A percentile compares a stretch with the other conserved stretches of the same genome.
Conservation (phyloP, 2,113 vertebrate species). For the Pachypanchax playfairii region DNA sequence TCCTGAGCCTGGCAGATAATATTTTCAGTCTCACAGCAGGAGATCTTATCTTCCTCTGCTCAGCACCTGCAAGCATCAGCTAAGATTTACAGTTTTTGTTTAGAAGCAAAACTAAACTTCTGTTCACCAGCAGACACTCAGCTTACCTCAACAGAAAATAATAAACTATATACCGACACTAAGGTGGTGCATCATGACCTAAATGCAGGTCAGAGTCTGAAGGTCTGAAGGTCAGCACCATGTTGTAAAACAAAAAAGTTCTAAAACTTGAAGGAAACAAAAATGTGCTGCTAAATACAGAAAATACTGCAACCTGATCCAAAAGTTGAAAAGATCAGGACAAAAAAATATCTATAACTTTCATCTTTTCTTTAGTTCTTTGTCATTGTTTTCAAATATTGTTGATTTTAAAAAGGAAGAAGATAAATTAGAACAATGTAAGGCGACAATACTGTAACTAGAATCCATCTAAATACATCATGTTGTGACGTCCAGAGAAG, state of each 20-base stretch:
- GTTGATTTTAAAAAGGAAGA: too few relatives aligned
- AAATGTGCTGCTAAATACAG: neutral
- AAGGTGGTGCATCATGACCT: neutral
- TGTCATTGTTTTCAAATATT: too few relatives aligned
- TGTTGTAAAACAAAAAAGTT: neutral
- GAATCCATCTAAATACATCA: too few relatives aligned
- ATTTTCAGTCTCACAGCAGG: conserved; percentile 34
- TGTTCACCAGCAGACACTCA: neutral
- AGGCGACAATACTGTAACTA: too few relatives aligned
- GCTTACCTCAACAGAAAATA: neutral
- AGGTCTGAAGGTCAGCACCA: neutral
- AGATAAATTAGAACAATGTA: too few relatives aligned
- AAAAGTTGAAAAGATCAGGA: too few relatives aligned
- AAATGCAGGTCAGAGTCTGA: too few relatives aligned
- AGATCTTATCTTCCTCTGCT: conserved; percentile 35
- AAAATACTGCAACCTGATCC: too few relatives aligned
- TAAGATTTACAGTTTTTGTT: conserved; percentile 33
- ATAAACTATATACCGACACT: neutral
- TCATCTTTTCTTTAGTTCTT: too few relatives aligned
- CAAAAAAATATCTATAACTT: too few relatives aligned
- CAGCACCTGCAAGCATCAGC: conserved; percentile 34
- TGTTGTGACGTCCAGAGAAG: too few relatives aligned
- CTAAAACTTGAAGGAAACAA: neutral
- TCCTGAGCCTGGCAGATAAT: conserved; percentile 40
- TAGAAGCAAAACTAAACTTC: neutral